Conservation (phyloP, 2,113 vertebrate species). For the Labeo rohita region DNA sequence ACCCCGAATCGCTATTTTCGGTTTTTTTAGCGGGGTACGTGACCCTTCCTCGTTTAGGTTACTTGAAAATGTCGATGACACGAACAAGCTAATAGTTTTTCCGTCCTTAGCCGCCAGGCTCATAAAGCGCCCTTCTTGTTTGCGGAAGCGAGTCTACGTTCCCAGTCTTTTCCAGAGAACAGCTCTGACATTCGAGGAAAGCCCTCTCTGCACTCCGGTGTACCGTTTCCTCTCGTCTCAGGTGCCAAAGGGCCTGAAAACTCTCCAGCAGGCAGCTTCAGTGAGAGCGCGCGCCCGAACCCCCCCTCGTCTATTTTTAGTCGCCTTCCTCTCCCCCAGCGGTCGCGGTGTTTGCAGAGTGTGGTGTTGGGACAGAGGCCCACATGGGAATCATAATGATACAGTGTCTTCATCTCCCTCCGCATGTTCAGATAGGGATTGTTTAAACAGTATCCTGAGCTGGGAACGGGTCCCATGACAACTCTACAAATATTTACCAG, state of each 20-base stretch:
- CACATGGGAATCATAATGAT: constrained; percentile 74
- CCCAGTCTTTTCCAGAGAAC: constrained; percentile 62
- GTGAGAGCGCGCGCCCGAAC: constrained; percentile 23
- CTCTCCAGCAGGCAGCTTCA: constrained; percentile 41
- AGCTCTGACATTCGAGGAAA: constrained; percentile 58
- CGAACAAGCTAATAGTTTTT: constrained; percentile 6
- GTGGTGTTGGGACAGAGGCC: constrained; percentile 73
- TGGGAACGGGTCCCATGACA: constrained; percentile 79
- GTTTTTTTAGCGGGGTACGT: background rate
- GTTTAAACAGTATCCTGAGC: constrained; percentile 79
- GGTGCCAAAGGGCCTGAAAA: constrained; percentile 54
- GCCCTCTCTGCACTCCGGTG: constrained; percentile 51
- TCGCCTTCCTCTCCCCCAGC: constrained; percentile 54
- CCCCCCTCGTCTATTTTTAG: constrained; percentile 68
- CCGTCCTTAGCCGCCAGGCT: constrained; percentile 37
- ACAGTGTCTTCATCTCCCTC: constrained; percentile 72
- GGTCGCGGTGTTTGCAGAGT: constrained; percentile 63
- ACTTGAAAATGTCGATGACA: background rate
- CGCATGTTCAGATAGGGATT: constrained; percentile 72
- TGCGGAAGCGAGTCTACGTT: constrained; percentile 55
- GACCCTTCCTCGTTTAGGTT: background rate
- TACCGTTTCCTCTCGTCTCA: constrained; percentile 55
- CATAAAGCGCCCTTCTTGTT: constrained; percentile 51
- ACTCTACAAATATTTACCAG: constrained; percentile 82
- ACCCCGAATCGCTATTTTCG: background rate